phyloP scores from a whole-genome alignment of 2,888 invertebrate genomes.

The Perithous albicinctus region DNA sequence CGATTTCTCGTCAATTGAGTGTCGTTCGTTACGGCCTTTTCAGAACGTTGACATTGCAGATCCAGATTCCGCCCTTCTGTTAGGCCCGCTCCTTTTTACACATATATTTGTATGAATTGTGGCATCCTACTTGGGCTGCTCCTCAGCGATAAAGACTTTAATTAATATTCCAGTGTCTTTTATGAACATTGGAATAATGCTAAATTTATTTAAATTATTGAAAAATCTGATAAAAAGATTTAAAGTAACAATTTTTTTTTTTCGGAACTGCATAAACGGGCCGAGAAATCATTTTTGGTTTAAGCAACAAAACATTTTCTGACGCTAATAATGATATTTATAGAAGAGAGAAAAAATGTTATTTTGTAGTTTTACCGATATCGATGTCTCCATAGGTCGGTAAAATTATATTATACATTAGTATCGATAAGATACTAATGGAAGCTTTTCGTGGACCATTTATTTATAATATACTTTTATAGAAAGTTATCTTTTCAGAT shows the following conservation, averaged over 20 bases:
- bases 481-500: no score
- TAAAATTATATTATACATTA: no score
- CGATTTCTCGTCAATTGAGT: slow-evolving; percentile 27
- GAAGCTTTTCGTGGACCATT: no score
- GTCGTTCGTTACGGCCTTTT: slow-evolving; percentile 47
- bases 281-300: neutral
- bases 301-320: neutral
- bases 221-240: no score
- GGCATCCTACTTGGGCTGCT: neutral
- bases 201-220: neutral
- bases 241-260: no score
- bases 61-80: slow-evolving; percentile 3
- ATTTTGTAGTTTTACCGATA: no score
- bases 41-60: slow-evolving; percentile 27
- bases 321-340: no score
- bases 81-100: neutral
- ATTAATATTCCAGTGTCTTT: neutral
- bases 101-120: neutral
- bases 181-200: neutral
- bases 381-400: no score
- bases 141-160: neutral
- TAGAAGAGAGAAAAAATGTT: no score
- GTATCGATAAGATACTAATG: no score
- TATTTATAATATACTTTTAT: no score
- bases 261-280: neutral